Conservation (phyloP, 2,888 invertebrate species). For the Tetanocera ferruginea region DNA sequence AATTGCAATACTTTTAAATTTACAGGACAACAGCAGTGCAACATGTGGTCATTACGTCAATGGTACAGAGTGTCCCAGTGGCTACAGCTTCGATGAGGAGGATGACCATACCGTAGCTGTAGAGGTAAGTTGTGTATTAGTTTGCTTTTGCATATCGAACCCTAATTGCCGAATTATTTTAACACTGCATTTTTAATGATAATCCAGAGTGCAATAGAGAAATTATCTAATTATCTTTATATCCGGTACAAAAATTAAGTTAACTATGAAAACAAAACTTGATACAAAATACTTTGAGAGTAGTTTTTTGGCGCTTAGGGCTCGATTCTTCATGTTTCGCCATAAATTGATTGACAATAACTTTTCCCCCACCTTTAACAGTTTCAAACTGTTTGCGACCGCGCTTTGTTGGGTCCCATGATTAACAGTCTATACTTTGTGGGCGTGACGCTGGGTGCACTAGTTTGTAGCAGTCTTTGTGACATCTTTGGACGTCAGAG, state of each 20-base stretch:
- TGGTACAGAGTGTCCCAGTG: conserved; percentile 52
- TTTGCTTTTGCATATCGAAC: not conserved
- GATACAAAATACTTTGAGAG: too few relatives aligned
- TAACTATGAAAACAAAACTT: too few relatives aligned
- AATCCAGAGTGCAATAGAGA: too few relatives aligned
- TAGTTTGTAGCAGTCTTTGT: conserved; percentile 66
- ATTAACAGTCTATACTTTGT: conserved; percentile 66
- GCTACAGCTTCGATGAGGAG: conserved; percentile 56
- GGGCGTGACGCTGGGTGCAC: conserved; percentile 69
- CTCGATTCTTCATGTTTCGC: too few relatives aligned
- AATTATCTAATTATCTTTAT: too few relatives aligned
- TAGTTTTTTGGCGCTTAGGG: too few relatives aligned
- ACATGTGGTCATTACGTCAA: conserved; percentile 46
- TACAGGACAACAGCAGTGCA: conserved; percentile 33
- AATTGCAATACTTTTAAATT: too few relatives aligned
- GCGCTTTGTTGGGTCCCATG: conserved; percentile 60
- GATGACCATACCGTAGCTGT: conserved; percentile 49
- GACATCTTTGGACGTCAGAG: conserved; percentile 70
- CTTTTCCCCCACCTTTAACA: conserved; percentile 21
- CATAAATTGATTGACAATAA: not conserved
- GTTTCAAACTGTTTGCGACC: conserved; percentile 69
- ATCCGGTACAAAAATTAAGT: too few relatives aligned
- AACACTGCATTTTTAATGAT: too few relatives aligned
- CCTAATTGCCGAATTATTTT: not conserved
- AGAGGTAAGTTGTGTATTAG: conserved; percentile 45